A percentile compares a stretch with the other conserved stretches of the same genome.
These are phyloP conservation scores for Silurus lanzhouensis DNA, from an alignment of 2,797 vertebrate species.

Conservation along the genomic window DNA sequence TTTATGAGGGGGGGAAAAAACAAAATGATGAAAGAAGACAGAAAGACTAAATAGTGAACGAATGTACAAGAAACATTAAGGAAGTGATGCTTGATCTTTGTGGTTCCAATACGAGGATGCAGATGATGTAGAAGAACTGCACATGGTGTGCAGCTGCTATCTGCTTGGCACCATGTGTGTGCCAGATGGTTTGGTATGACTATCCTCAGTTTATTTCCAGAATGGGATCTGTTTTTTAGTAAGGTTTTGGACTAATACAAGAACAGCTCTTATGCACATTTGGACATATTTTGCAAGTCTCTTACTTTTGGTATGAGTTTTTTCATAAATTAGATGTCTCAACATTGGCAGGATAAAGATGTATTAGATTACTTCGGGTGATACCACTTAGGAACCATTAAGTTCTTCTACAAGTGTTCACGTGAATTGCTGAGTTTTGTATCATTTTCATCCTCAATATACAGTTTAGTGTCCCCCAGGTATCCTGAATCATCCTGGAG, in stretches of 20 bases:
- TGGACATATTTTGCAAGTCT: not conserved
- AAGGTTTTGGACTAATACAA: not conserved
- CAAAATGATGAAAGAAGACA: not conserved
- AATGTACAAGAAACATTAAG: not conserved
- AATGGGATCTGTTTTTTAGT: not conserved
- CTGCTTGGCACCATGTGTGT: conserved; percentile 7
- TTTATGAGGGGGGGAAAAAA: not conserved
- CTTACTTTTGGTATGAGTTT: not conserved
- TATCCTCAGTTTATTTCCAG: not conserved
- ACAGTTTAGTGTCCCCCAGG: not conserved
- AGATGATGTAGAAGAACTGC: conserved; percentile 13
- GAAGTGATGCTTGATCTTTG: conserved; percentile 2
- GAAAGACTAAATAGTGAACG: not conserved
- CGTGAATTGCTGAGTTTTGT: not conserved
- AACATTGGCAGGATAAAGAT: no score
- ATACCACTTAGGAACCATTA: no score
- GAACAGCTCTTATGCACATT: not conserved
- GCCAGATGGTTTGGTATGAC: conserved; percentile 8
- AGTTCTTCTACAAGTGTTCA: not conserved
- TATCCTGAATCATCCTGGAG: not conserved
- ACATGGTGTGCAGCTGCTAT: not conserved
- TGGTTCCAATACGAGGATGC: not conserved
- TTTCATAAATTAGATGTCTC: no score
- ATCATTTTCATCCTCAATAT: not conserved
- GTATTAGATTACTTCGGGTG: no score